Conservation (phyloP, 1,140 invertebrate genomes). For the Psix sp. region DNA sequence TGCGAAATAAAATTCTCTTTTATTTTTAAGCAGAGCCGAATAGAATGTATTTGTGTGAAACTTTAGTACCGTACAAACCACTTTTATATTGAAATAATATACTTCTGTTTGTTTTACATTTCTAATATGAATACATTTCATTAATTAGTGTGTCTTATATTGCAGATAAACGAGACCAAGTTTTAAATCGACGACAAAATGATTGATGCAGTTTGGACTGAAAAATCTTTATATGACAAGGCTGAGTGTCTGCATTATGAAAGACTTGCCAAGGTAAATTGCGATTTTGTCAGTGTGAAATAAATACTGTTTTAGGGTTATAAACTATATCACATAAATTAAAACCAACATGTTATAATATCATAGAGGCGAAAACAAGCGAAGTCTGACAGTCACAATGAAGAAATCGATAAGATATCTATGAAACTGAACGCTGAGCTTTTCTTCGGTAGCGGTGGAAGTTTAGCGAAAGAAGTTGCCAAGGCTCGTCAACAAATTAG, state of each 20-base stretch:
- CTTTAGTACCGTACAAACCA: too few species aligned
- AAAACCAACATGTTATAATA: constrained; percentile 52
- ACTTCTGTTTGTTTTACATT: too few species aligned
- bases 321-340: constrained; percentile 14
- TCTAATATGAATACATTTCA: too few species aligned
- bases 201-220: constrained; percentile 77
- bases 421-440: constrained; percentile 64
- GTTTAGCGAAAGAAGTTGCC: constrained; percentile 78
- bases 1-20: too few species aligned
- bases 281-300: constrained; percentile 4
- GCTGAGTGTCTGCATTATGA: constrained; percentile 76
- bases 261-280: constrained; percentile 74
- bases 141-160: too few species aligned
- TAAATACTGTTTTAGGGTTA: constrained; percentile 1
- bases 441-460: constrained; percentile 68
- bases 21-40: too few species aligned
- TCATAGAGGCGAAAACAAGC: constrained; percentile 53
- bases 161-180: too few species aligned
- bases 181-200: constrained; percentile 41
- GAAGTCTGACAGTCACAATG: constrained; percentile 46
- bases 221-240: constrained; percentile 77
- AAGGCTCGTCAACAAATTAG: constrained; percentile 79
- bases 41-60: too few species aligned
- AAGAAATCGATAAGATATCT: constrained; percentile 45
- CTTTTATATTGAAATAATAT: too few species aligned